These are phyloP conservation scores for Neotoxoptera formosana DNA, from an alignment of 1,140 invertebrate species.

Conservation along the genomic window DNA sequence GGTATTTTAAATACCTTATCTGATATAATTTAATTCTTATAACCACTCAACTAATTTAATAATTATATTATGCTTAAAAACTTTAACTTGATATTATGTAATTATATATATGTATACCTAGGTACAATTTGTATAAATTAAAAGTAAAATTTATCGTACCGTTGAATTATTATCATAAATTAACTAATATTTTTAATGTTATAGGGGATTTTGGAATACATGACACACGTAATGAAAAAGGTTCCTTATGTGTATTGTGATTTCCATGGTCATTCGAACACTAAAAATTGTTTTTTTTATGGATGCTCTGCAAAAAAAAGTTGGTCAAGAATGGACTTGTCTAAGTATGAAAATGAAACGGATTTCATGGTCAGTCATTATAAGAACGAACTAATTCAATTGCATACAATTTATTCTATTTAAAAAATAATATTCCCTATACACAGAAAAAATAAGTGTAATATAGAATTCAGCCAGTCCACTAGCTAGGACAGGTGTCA, in stretches of 20 bases:
- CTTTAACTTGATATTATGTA: too few species aligned
- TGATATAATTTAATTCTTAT: neutral
- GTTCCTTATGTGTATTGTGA: conserved; percentile 82
- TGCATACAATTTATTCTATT: neutral
- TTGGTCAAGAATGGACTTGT: conserved; percentile 64
- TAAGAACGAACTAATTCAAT: neutral
- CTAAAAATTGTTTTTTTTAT: conserved; percentile 89
- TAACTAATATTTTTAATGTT: conserved; percentile 42
- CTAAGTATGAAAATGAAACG: conserved; percentile 46
- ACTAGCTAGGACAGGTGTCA: neutral
- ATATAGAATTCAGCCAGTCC: neutral
- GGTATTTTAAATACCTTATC: neutral
- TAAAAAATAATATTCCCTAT: neutral
- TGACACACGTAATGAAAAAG: conserved; percentile 69
- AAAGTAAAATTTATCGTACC: neutral
- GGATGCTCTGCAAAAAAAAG: conserved; percentile 78
- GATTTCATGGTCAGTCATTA: conserved; percentile 47
- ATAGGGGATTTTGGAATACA: conserved; percentile 73
- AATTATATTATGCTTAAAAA: neutral
- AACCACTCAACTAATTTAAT: neutral
- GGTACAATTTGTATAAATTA: neutral
- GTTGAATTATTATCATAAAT: neutral
- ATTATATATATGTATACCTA: neutral
- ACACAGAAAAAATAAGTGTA: neutral
- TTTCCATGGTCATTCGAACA: conserved; percentile 87